A percentile compares a stretch with the other conserved stretches of the same genome.
Conservation (phyloP, 2,888 invertebrate species). For the Heliothis peltigera region DNA sequence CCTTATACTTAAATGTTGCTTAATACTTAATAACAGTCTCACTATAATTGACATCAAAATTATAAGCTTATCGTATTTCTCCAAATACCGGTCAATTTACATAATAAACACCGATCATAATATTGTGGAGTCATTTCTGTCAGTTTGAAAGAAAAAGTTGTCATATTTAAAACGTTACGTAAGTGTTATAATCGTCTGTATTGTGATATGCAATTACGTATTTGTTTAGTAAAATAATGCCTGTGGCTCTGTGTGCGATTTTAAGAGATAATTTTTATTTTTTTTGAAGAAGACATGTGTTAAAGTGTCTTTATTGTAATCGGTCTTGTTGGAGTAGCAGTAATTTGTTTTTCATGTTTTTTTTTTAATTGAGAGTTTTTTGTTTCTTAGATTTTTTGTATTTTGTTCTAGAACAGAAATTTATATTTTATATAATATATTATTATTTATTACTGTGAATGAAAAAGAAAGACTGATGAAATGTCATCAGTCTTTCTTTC, state of each 20-base stretch:
- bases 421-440: no score
- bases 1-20: no score
- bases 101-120: conserved; percentile 46
- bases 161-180: conserved; percentile 40
- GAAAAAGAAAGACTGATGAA: no score
- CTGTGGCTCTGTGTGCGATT: conserved; percentile 32
- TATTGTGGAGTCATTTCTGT: conserved; percentile 50
- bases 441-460: no score
- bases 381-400: no score
- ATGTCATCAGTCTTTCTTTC: no score
- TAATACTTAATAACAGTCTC: background rate
- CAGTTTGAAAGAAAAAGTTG: conserved; percentile 60
- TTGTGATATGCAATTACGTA: conserved; percentile 59
- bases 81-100: conserved; percentile 34
- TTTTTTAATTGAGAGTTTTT: no score
- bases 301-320: conserved; percentile 11
- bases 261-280: conserved; percentile 40
- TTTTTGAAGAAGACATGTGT: conserved; percentile 29
- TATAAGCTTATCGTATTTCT: conserved; percentile 15
- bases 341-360: no score
- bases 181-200: conserved; percentile 50
- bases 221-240: conserved; percentile 60
- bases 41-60: conserved; percentile 27
- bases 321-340: background rate
- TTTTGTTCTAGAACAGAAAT: no score